Base-by-base conservation (phyloP, 2,797 vertebrate species). In the Sebastes minor region DNA sequence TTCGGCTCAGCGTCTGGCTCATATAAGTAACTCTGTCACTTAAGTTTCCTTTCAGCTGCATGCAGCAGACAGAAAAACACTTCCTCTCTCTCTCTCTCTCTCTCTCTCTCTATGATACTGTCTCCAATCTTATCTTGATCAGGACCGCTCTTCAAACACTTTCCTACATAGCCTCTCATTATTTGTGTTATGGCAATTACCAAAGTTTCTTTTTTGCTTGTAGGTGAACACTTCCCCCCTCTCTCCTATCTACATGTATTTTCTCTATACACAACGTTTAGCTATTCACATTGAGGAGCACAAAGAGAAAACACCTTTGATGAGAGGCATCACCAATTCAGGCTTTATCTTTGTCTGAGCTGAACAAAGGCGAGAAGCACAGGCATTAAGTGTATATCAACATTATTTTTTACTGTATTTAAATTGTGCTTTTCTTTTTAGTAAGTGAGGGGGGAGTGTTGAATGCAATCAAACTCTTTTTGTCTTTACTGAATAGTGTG, bases 91-190 rank as follows among this genome's bases (percentile, higher is more conserved):
- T 49, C 32, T 88, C 84, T 88, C 83, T 82, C 86, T 85, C 79
- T 88, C 84, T 88, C 83, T 84, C 86, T 85, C 79, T n/a, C n/a
- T n/a, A 71, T 71, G 86, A 94, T 90, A 92, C 82, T 85, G 90
- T 92, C 91, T 94, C 78, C 91, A 93, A 94, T 95, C 94, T 95
- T 95, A 95, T 95, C 94, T 95, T 73, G 90, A 95, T 95, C 95
- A 89, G 82, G 84, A 77, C 75, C 80, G 53, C 83, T 94, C 93
- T 95, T 94, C 93, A 95, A 95, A 95, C 93, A 90, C 89, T 93
- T 94, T 74, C 79, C 88, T 87, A 81, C 91, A 93, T 90, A 87
- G 91, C 91, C 92, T 89, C 91, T 91, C 86, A 90, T 92, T 90
- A 91, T 93, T 94, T 93, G 91, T 88, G 92, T 92, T 90, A 93